Conservation (phyloP, 2,888 invertebrate species). For the Mystacides longicornis region DNA sequence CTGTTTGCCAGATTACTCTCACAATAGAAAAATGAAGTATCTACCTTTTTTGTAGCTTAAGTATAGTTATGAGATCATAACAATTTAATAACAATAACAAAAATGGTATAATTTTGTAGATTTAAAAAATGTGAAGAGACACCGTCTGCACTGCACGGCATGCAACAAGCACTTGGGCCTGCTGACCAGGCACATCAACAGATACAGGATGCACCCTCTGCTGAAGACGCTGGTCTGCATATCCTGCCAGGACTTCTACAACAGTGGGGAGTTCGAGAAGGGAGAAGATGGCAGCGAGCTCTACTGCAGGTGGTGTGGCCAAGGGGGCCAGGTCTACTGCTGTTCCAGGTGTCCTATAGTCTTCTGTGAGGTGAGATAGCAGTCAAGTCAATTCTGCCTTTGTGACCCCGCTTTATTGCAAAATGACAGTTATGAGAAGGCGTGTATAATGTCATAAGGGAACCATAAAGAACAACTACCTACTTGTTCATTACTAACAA, state of each 20-base stretch:
- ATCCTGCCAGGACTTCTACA: slow-evolving; percentile 68
- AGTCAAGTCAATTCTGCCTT: too few species aligned
- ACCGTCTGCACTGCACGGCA: slow-evolving; percentile 64
- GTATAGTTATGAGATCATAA: too few species aligned
- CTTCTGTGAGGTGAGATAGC: slow-evolving; percentile 63
- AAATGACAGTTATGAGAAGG: too few species aligned
- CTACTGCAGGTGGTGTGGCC: slow-evolving; percentile 79
- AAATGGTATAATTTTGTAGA: slow-evolving; percentile 47
- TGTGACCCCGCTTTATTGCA: too few species aligned
- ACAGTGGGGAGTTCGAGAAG: slow-evolving; percentile 74
- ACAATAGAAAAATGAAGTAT: too few species aligned
- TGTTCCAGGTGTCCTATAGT: slow-evolving; percentile 69
- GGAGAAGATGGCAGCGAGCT: slow-evolving; percentile 78
- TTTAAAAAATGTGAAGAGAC: slow-evolving; percentile 50
- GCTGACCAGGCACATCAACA: slow-evolving; percentile 53
- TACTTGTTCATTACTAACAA: too few species aligned
- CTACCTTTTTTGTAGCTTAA: too few species aligned
- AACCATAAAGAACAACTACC: too few species aligned
- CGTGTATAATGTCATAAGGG: too few species aligned
- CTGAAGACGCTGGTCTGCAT: slow-evolving; percentile 65
- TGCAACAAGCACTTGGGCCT: slow-evolving; percentile 71
- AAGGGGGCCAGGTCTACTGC: slow-evolving; percentile 71
- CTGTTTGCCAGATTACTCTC: too few species aligned
- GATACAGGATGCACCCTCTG: slow-evolving; percentile 66
- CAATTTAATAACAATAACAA: too few species aligned